Conservation (phyloP, 2,113 vertebrate genomes). For the Corythornis vintsioides region DNA sequence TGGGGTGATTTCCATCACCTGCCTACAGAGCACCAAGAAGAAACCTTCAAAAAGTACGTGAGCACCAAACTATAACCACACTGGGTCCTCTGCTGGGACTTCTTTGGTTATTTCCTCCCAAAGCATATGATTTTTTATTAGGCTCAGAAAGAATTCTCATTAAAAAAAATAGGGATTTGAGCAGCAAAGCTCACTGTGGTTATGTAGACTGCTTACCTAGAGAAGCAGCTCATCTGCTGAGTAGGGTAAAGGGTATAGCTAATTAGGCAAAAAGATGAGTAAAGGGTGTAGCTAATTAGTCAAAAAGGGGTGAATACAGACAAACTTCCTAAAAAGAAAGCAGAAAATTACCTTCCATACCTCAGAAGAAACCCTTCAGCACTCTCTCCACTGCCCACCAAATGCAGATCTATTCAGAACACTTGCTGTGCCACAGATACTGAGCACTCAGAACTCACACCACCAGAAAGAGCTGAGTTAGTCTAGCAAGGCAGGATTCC, state of each 20-base stretch:
- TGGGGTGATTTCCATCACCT: neutral
- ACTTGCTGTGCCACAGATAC: neutral
- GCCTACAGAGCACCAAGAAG: neutral
- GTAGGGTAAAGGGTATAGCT: neutral
- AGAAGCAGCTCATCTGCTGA: neutral
- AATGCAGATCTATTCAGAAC: neutral
- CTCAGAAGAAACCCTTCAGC: neutral
- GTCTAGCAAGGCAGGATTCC: neutral
- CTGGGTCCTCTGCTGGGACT: neutral
- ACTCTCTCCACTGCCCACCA: neutral
- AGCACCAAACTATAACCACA: neutral
- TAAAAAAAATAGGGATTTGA: neutral
- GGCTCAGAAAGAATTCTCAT: neutral
- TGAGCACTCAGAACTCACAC: neutral
- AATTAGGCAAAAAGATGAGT: neutral
- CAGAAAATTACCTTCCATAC: neutral
- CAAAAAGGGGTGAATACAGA: neutral
- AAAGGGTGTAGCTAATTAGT: neutral
- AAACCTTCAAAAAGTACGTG: neutral
- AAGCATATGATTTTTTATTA: conserved; percentile 4
- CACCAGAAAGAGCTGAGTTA: neutral
- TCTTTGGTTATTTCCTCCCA: neutral
- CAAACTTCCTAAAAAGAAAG: neutral
- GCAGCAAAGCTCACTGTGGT: neutral
- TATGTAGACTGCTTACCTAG: neutral